Conservation (phyloP, 2,888 invertebrate species). For the Xestia ashworthii region DNA sequence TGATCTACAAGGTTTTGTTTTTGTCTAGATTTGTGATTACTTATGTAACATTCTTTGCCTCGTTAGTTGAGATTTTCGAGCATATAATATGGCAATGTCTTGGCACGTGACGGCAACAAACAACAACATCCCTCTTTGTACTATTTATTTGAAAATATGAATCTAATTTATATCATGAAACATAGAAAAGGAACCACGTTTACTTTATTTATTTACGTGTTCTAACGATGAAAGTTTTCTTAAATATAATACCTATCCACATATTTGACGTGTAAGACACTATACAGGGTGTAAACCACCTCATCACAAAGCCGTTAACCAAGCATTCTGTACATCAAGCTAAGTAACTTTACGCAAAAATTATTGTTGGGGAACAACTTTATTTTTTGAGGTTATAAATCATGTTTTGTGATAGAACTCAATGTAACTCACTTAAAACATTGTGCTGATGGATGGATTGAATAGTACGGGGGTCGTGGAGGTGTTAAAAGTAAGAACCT, state of each 20-base stretch:
- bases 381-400: no score
- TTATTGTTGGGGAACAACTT: no score
- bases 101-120: conserved; percentile 5
- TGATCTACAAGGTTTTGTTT: conserved; percentile 55
- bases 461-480: no score
- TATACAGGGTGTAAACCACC: no score
- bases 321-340: no score
- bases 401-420: no score
- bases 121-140: not conserved
- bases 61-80: not conserved
- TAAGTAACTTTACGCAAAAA: no score
- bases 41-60: conserved; percentile 8
- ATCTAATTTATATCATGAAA: not conserved
- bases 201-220: not conserved
- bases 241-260: not conserved
- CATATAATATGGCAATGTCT: not conserved
- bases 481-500: no score
- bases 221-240: not conserved
- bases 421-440: no score
- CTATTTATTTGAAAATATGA: not conserved
- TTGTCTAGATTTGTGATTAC: conserved; percentile 37
- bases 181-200: not conserved
- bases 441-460: no score
- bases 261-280: no score
- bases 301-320: no score